Evolutionary conservation across 2,888 invertebrate genomes (phyloP).

Genomic region (Allacma fusca): DNA sequence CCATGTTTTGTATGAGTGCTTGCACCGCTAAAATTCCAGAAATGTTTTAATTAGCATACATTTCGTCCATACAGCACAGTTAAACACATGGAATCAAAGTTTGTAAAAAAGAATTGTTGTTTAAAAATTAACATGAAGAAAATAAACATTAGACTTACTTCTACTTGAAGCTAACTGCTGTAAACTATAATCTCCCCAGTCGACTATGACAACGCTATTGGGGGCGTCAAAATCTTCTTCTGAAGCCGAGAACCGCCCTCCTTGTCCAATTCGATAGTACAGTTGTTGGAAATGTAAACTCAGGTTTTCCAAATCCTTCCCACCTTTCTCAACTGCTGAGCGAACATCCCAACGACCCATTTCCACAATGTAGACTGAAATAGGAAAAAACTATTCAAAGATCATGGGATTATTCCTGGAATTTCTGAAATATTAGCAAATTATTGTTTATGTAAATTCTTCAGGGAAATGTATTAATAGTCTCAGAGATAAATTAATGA

Average conservation of each 20-base stretch:
- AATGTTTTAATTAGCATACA: not conserved
- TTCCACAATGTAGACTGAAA: not conserved
- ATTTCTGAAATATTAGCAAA: no score
- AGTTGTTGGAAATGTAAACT: not conserved
- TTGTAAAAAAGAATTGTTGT: no score
- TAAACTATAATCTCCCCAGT: not conserved
- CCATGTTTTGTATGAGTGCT: not conserved
- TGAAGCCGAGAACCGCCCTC: not conserved
- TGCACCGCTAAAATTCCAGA: not conserved
- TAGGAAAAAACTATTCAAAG: not conserved
- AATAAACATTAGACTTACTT: not conserved
- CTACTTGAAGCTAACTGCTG: not conserved
- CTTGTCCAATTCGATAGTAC: not conserved
- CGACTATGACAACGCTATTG: not conserved
- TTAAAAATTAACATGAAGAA: not conserved
- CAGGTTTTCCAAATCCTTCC: conserved; percentile 2
- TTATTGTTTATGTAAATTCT: no score
- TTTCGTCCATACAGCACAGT: not conserved
- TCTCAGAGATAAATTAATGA: no score
- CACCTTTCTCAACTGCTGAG: not conserved
- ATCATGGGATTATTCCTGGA: no score
- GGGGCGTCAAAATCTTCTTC: not conserved
- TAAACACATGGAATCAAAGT: not conserved
- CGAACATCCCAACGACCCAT: not conserved
- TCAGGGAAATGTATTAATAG: no score